Base-by-base conservation (phyloP, 2,888 invertebrate genomes). In the Unio pictorum region DNA sequence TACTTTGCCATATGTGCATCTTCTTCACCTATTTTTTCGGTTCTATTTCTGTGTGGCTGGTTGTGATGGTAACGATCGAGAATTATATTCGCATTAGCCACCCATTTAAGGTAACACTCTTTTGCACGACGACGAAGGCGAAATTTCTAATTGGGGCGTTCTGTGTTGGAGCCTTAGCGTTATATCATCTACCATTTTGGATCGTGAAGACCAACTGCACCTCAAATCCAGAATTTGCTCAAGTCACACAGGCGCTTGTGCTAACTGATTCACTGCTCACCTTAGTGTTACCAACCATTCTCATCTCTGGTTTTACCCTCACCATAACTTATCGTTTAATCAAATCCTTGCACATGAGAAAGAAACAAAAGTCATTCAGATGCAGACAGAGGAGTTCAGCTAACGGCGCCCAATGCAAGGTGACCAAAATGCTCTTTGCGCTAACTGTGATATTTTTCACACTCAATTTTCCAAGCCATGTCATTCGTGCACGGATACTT, bases 51-150 rank as follows among this genome's bases (percentile, higher is more conserved):
- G 94, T 95, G 0, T 96, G 96, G 95, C 92, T 95, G 72, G 95
- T 95, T 26, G 94, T 95, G 11, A 94, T 95, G 0, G 96, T 96
- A 86, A 96, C 96, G 0, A 92, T 95, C 2, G 96, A 96, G 87
- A 92, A 96, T 23, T 95, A 94, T 87, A 93, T 95, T 7, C 95
- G 95, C 0, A 95, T 96, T 1, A 91, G 93, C 75, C 94, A 95
- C 87, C 95, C 95, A 0, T 88, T 95, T 67, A 92, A 92, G 15
- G 79, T 82, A 1, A 70, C 71, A 15, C 65, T 69, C 2, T 69
- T 84, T 45, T 86, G 85, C 65, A 83, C 81, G 23, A 66, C 72
- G 30, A 67, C 69, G 34, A 79, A 73, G 20, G 86, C 86, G 3
- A 79, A 75, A 58, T 56, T 69, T 4, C 67, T 79, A 11, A 74